A percentile compares a stretch with the other conserved stretches of the same genome.
These are phyloP conservation scores for Spodoptera litura DNA, from an alignment of 1,140 invertebrate species.

Conservation along the genomic window DNA sequence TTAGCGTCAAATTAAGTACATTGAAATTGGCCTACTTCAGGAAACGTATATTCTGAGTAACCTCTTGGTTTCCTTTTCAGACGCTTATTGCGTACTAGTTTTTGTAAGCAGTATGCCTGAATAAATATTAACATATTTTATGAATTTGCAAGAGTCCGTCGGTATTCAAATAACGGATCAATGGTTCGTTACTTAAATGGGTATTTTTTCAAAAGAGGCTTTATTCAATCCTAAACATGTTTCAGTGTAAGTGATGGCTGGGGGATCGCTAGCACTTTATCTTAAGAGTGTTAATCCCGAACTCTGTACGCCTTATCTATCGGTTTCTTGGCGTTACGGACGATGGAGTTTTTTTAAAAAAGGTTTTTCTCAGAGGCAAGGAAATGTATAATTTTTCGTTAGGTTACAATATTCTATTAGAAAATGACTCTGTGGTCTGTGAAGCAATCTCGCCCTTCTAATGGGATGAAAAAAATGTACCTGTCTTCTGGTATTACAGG, in stretches of 20 bases:
- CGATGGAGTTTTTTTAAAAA: conserved; percentile 26
- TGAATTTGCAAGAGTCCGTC: conserved; percentile 35
- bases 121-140: conserved; percentile 31
- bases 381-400: conserved; percentile 37
- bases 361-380: conserved; percentile 26
- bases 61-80: conserved; percentile 1
- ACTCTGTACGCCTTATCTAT: conserved; percentile 50
- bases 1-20: conserved; percentile 28
- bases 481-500: conserved; percentile 5
- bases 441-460: neutral
- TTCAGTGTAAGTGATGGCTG: conserved; percentile 48
- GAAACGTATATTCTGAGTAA: conserved; percentile 37
- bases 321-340: conserved; percentile 43
- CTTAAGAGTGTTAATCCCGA: conserved; percentile 54
- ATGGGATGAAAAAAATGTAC: conserved; percentile 14
- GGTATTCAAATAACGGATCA: conserved; percentile 48
- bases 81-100: conserved; percentile 8
- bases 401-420: conserved; percentile 32
- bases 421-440: conserved; percentile 24
- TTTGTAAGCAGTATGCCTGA: conserved; percentile 28
- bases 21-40: conserved; percentile 30
- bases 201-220: conserved; percentile 50
- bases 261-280: conserved; percentile 49
- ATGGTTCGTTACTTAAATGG: conserved; percentile 49
- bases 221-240: conserved; percentile 53